Conservation (phyloP, 2,797 vertebrate species). For the Enteromius thamalakanensis region DNA sequence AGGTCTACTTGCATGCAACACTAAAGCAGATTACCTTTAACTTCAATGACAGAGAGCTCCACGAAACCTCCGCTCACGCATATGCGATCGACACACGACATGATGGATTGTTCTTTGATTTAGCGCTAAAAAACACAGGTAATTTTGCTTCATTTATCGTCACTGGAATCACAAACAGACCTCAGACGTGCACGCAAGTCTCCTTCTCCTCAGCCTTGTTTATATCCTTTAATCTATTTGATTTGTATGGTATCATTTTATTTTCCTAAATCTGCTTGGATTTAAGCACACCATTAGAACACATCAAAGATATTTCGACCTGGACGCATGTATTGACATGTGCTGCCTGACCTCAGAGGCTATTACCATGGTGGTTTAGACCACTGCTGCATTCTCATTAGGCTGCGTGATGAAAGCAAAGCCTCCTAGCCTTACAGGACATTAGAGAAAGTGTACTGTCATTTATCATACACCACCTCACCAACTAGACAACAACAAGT, state of each 20-base stretch:
- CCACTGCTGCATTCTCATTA: slow-evolving; percentile 25
- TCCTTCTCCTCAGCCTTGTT: slow-evolving; percentile 49
- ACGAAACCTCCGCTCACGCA: slow-evolving; percentile 11
- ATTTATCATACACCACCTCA: slow-evolving; percentile 4
- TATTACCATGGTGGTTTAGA: slow-evolving; percentile 28
- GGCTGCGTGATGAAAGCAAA: slow-evolving; percentile 30
- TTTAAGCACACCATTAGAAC: slow-evolving; percentile 57
- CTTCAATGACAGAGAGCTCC: slow-evolving; percentile 42
- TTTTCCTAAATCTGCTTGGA: slow-evolving; percentile 37
- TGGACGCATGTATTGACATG: slow-evolving; percentile 14
- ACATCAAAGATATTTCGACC: slow-evolving; percentile 42
- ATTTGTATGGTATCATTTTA: slow-evolving; percentile 62
- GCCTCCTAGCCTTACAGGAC: slow-evolving; percentile 8
- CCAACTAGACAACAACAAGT: slow-evolving; percentile 17
- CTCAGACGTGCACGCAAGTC: slow-evolving; percentile 35
- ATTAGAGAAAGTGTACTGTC: slow-evolving; percentile 19
- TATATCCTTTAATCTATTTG: slow-evolving; percentile 65
- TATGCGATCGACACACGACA: slow-evolving; percentile 3
- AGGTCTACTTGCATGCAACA: slow-evolving; percentile 46
- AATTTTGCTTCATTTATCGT: slow-evolving; percentile 31
- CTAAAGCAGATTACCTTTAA: slow-evolving; percentile 43
- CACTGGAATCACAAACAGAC: slow-evolving; percentile 53
- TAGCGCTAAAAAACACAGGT: slow-evolving; percentile 49
- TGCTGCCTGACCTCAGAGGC: slow-evolving; percentile 32
- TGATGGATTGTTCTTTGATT: slow-evolving; percentile 41